Evolutionary conservation across 2,888 invertebrate genomes (phyloP).

Genomic region (Spialia ferax): DNA sequence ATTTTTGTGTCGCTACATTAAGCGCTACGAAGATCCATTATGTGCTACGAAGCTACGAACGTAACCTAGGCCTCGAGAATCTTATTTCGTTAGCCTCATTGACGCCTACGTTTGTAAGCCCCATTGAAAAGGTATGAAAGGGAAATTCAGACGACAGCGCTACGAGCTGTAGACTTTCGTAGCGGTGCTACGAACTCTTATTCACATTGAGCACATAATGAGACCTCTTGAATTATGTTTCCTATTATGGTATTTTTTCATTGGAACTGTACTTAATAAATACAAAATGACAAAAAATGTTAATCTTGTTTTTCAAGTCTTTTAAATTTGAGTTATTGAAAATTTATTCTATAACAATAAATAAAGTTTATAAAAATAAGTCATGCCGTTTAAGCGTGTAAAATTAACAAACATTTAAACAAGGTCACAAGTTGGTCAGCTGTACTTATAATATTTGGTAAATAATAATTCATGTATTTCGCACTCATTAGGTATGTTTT

Average conservation of each 20-base stretch:
- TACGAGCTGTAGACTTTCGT: conserved; percentile 29
- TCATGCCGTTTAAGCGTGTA: too few species aligned
- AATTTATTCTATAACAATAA: too few species aligned
- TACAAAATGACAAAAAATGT: too few species aligned
- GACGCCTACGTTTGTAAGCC: conserved; percentile 19
- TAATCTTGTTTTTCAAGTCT: too few species aligned
- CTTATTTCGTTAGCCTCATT: conserved; percentile 20
- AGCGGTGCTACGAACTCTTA: conserved; percentile 1
- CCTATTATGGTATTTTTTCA: background rate
- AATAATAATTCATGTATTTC: too few species aligned
- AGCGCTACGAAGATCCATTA: background rate
- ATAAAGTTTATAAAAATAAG: too few species aligned
- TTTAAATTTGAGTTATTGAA: too few species aligned
- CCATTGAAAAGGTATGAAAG: conserved; percentile 29
- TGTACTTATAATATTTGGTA: too few species aligned
- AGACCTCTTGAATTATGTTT: background rate
- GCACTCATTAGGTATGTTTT: too few species aligned
- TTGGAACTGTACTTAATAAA: background rate
- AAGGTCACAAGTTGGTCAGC: too few species aligned
- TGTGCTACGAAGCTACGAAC: conserved; percentile 2
- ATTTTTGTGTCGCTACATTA: background rate
- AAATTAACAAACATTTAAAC: too few species aligned
- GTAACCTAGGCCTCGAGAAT: conserved; percentile 19
- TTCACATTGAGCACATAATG: background rate
- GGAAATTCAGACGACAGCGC: conserved; percentile 19